Base-by-base conservation (phyloP, 2,113 vertebrate species). In the Regulus satrapa region DNA sequence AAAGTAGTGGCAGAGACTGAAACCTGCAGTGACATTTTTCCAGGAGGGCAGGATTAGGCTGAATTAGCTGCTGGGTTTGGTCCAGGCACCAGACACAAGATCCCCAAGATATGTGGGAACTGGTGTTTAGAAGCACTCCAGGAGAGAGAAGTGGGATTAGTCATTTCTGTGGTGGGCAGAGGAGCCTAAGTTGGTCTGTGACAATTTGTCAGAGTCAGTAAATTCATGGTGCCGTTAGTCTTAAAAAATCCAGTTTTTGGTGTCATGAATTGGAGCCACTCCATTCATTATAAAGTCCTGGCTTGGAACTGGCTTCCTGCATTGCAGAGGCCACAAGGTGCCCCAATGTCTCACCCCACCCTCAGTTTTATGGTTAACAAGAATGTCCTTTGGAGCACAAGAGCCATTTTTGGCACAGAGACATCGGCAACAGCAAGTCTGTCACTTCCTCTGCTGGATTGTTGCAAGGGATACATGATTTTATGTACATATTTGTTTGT, bases 11-110 rank as follows among this genome's bases (percentile, higher is more conserved):
- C 74, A 76, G 79, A 78, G 62, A 77, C 59, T 56, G 85, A 88
- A 93, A 90, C 63, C 46, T 59, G 66, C 79, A 86, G 25, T 62
- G 92, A 76, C 75, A 73, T 87, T 94, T 95, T 93, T 92, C 63
- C 74, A 71, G 51, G 36, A 88, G 79, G 63, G 46, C 54, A 88
- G 93, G 72, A 83, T 94, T 93, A 92, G 38, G 58, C 55, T 93
- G 89, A 83, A 80, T 85, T 93, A 91, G 55, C 79, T 77, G 46
- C 82, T 92, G 83, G 54, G 26, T 69, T 92, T 76, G 38, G 34
- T 88, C 79, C 88, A 96, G 82, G 43, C 72, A 76, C 43, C 79
- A 75, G 71, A 69, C 62, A 79, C 67, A 83, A 32, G 51, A 73
- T 83, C 51, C 45, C 36, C 40, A 0, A n/a, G n/a, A n/a, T 29